These are phyloP conservation scores for Apoda limacodes DNA, from an alignment of 2,888 invertebrate species.

Conservation along the genomic window DNA sequence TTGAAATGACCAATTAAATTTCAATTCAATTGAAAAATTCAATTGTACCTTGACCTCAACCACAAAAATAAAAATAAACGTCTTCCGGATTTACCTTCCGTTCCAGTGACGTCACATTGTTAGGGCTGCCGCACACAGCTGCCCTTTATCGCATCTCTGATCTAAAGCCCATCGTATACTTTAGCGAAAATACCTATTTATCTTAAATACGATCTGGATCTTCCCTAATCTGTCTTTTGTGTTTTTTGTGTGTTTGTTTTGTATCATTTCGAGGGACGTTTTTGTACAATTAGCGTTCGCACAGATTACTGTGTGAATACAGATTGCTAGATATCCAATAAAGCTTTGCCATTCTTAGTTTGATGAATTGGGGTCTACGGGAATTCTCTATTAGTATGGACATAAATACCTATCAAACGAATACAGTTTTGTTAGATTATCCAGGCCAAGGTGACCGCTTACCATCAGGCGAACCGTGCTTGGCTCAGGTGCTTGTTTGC, in stretches of 20 bases:
- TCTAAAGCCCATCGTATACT: slow-evolving; percentile 59
- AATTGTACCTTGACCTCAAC: background rate
- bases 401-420: too few relatives aligned
- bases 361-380: too few relatives aligned
- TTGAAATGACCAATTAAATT: too few relatives aligned
- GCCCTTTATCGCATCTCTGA: slow-evolving; percentile 47
- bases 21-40: background rate
- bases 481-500: too few relatives aligned
- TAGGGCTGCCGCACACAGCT: slow-evolving; percentile 46
- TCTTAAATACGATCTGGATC: slow-evolving; percentile 65
- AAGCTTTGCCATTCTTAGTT: too few relatives aligned
- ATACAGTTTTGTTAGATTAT: too few relatives aligned
- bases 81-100: slow-evolving; percentile 18
- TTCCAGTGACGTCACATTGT: slow-evolving; percentile 33
- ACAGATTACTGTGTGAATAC: slow-evolving; percentile 49
- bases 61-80: slow-evolving; percentile 6
- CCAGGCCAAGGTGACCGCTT: too few relatives aligned
- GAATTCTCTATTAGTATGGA: too few relatives aligned
- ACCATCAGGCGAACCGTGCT: too few relatives aligned
- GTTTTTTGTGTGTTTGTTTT: slow-evolving; percentile 49
- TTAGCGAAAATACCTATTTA: slow-evolving; percentile 64
- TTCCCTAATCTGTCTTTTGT: slow-evolving; percentile 63
- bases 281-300: slow-evolving; percentile 59
- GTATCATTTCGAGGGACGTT: slow-evolving; percentile 42
- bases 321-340: slow-evolving; percentile 29